Evolutionary conservation across 2,113 vertebrate genomes (phyloP).

Genomic region (Carettochelys insculpta): DNA sequence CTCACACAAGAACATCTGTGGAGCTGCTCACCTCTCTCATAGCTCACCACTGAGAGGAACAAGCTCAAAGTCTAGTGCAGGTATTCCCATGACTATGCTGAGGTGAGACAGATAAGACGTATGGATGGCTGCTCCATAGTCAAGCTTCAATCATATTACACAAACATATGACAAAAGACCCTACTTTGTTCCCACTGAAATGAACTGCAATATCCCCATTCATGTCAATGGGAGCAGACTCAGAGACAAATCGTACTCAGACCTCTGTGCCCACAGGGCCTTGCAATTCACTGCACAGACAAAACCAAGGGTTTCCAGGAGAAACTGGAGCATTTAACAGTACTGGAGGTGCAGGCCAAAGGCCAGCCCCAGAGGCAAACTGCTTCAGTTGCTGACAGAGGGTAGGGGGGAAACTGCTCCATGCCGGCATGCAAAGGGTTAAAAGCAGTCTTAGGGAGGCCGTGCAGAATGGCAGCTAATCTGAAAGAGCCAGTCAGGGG

Average conservation of each 20-base stretch:
- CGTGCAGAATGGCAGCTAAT: too few relatives aligned
- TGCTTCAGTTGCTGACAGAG: neutral
- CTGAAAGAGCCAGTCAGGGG: too few relatives aligned
- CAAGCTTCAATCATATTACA: neutral
- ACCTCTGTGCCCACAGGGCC: neutral
- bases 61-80: neutral
- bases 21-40: neutral
- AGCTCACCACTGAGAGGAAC: neutral
- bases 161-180: conserved; percentile 29
- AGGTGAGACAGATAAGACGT: neutral
- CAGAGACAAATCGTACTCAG: neutral
- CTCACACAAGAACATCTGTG: neutral
- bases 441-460: too few relatives aligned
- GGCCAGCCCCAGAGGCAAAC: neutral
- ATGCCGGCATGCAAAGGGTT: too few relatives aligned
- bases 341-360: neutral
- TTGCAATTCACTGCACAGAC: neutral
- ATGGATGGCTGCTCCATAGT: neutral
- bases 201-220: neutral
- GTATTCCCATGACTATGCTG: neutral
- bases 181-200: neutral
- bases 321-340: neutral
- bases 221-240: neutral
- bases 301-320: neutral
- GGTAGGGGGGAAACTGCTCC: too few relatives aligned